A percentile compares a stretch with the other conserved stretches of the same genome.
Conservation (phyloP, 2,888 invertebrate species). For the Melanostoma mellinum region DNA sequence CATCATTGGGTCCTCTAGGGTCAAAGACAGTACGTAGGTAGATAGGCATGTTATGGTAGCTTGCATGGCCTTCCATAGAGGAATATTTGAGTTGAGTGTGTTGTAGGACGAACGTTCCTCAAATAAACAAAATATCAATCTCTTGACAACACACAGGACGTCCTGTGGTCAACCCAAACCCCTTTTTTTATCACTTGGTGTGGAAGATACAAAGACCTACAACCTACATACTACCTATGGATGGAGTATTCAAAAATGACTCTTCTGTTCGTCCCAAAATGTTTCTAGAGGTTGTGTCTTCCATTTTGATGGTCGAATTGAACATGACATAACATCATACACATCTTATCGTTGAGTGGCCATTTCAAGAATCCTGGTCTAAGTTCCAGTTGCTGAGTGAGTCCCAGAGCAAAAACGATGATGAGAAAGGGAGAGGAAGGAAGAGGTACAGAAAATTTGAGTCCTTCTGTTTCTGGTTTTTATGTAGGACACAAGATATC, state of each 20-base stretch:
- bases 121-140: slow-evolving; percentile 69
- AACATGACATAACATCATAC: slow-evolving; percentile 70
- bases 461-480: slow-evolving; percentile 61
- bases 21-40: background rate
- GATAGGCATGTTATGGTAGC: background rate
- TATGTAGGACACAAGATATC: slow-evolving; percentile 64
- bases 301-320: slow-evolving; percentile 60
- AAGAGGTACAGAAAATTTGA: slow-evolving; percentile 8
- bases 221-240: too few species aligned
- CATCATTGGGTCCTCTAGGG: slow-evolving; percentile 12
- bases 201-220: too few species aligned
- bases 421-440: background rate
- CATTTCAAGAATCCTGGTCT: slow-evolving; percentile 54
- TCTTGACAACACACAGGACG: slow-evolving; percentile 29
- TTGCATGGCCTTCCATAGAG: slow-evolving; percentile 8
- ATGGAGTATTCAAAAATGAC: slow-evolving; percentile 12
- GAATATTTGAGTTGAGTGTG: background rate
- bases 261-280: background rate
- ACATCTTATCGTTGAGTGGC: slow-evolving; percentile 67
- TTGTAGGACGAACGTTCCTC: slow-evolving; percentile 3
- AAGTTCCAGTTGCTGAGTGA: slow-evolving; percentile 4
- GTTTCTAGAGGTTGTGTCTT: slow-evolving; percentile 22
- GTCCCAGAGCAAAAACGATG: too few species aligned
- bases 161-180: slow-evolving; percentile 22
- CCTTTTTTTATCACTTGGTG: slow-evolving; percentile 33